Evolutionary conservation across 2,113 vertebrate genomes (phyloP), one percentile per base, ranked within the genome.

Genomic region (Oryzias celebensis): DNA sequence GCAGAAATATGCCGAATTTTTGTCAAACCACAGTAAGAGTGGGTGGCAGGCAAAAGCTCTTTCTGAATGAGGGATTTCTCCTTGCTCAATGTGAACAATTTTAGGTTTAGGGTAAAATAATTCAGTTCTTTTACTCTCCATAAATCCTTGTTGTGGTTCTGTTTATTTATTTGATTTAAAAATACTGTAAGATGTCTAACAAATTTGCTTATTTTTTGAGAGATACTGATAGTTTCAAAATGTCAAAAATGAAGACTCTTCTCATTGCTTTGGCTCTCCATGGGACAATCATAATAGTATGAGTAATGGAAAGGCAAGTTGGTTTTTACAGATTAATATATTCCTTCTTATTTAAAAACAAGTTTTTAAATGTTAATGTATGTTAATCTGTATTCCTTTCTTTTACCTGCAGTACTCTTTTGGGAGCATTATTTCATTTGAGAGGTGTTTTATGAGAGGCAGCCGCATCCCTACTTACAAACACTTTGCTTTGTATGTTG

Each of bases 401-500:
- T 31, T 52, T 13, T 22, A n/a, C 20, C 44, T 45, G 23, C 12
- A 59, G 63, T 22, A 45, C 8, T 1, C 10, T 14, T 59, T 68
- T 58, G 64, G 64, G 44, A 52, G 50, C 1, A 58, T 66, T 0
- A 5, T 66, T 43, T n/a, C 4, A 24, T 51, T 66, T 57, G 1
- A 0, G 15, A 56, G 20, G 16, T 0, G 0, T 4, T 26, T 23
- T 42, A 0, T 7, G 0, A 12, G 7, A 14, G 20, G 20, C 20
- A 20, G 20, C 20, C 0, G 1, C 2, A 5, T 0, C 1, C 12
- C 28, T 41, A 0, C 1, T 1, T 68, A 52, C 42, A 59, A 23
- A 0, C 56, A 59, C 13, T 67, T 31, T 23, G 56, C 18, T 36
- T 18, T 68, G 22, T 68, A 59, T 52, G 65, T 68, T 48, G 55